phyloP scores from a whole-genome alignment of 2,888 invertebrate genomes.

The Diplolepis rosae region DNA sequence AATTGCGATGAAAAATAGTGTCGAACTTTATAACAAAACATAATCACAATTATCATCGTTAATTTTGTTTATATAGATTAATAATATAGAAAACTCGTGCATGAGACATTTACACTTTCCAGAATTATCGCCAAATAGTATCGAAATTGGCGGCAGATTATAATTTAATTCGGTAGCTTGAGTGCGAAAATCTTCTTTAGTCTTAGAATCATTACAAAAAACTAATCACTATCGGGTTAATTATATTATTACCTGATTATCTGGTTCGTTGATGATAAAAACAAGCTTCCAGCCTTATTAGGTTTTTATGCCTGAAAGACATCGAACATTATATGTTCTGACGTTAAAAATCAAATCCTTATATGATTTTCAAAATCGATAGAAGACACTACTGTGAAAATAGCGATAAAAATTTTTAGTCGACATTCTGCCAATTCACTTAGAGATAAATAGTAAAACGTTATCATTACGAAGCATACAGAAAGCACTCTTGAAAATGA shows the following conservation, averaged over 20 bases:
- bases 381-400: slow-evolving; percentile 5
- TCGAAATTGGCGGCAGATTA: neutral
- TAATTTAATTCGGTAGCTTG: slow-evolving; percentile 7
- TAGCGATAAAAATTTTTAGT: slow-evolving; percentile 16
- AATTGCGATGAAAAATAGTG: neutral
- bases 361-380: slow-evolving; percentile 11
- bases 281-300: slow-evolving; percentile 51
- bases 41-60: neutral
- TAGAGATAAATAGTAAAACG: slow-evolving; percentile 15
- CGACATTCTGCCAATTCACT: neutral
- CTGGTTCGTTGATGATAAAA: slow-evolving; percentile 45
- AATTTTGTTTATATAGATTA: slow-evolving; percentile 1
- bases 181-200: slow-evolving; percentile 8
- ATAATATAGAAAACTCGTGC: neutral
- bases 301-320: slow-evolving; percentile 45
- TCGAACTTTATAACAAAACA: neutral
- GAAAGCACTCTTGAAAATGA: slow-evolving; percentile 11
- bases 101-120: neutral
- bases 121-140: neutral
- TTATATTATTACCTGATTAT: slow-evolving; percentile 43
- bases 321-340: slow-evolving; percentile 16
- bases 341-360: slow-evolving; percentile 18
- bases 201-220: neutral
- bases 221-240: slow-evolving; percentile 38
- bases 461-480: slow-evolving; percentile 16